Conservation (phyloP, 2,888 invertebrate species). For the Drosophila macrospina region DNA sequence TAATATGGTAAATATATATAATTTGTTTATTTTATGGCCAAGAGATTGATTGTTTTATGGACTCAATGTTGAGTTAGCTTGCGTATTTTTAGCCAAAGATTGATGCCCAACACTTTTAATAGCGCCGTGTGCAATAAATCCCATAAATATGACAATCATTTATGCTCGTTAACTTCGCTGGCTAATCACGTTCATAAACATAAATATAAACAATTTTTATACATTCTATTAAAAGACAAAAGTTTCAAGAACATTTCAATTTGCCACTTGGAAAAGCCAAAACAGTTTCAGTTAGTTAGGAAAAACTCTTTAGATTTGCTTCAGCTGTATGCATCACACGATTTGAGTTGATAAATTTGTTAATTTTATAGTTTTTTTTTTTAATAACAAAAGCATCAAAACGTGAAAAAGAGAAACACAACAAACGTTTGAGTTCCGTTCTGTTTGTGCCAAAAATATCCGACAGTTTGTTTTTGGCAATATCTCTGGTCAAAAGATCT, state of each 20-base stretch:
- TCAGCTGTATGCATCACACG: constrained; percentile 70
- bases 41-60: constrained; percentile 67
- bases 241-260: constrained; percentile 54
- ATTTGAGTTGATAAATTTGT: constrained; percentile 73
- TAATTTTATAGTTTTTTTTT: constrained; percentile 71
- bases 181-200: constrained; percentile 40
- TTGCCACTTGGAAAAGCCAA: background rate
- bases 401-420: constrained; percentile 22
- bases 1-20: constrained; percentile 39
- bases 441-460: constrained; percentile 58
- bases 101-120: constrained; percentile 15
- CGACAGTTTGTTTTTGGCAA: constrained; percentile 17
- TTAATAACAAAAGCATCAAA: background rate
- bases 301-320: constrained; percentile 48
- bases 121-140: constrained; percentile 79
- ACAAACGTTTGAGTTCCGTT: constrained; percentile 36
- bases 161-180: background rate
- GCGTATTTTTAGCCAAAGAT: constrained; percentile 24
- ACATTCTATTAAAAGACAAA: constrained; percentile 30
- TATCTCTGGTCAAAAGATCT: constrained; percentile 3
- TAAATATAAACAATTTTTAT: constrained; percentile 36
- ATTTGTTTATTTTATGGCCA: constrained; percentile 58
- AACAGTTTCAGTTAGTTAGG: constrained; percentile 1
- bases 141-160: constrained; percentile 50
- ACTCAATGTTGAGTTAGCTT: background rate